Base-by-base conservation (phyloP, 2,113 vertebrate genomes). In the Haliaeetus leucogaster region DNA sequence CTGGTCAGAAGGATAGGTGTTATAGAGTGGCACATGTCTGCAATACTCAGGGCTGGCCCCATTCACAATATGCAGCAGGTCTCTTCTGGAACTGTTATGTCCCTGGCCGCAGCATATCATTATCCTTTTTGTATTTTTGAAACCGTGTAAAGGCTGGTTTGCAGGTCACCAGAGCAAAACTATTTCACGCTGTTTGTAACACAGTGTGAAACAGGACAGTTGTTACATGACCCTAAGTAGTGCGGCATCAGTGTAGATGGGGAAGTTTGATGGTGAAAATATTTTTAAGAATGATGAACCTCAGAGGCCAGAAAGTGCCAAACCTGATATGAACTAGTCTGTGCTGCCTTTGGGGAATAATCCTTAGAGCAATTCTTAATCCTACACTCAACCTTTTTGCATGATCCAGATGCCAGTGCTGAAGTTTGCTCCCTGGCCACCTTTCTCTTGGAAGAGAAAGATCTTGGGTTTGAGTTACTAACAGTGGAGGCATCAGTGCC, bases 21-120 rank as follows among this genome's bases (percentile, higher is more conserved):
- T 40, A 20, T 1, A 17, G 47, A 30, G 14, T 2, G 9, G 72
- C 13, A 20, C 15, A 10, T 0, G 2, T 2, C 42, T 40, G 21
- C 71, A 80, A 4, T 2, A 32, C 42, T 9, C 2, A 6, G 61
- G 27, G 47, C 34, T 72, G 38, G 53, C 29, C 62, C 66, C 67
- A 2, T 9, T 17, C 30, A 20, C 9, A 59, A 34, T 0, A 56
- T 1, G 32, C 67, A 95, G 58, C 58, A 81, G 18, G 16, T 42
- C 48, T 53, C 59, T 56, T 52, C 50, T 20, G 59, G 58, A 53
- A 11, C 34, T 9, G 6, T 13, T 27, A 48, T 4, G 16, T 9
- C 45, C 58, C 27, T 47, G 40, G 48, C 18, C 3, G 0, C 2
- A 61, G 26, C 6, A 7, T 2, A 43, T 10, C 3, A 5, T 27